Base-by-base conservation (phyloP, 2,113 vertebrate genomes). In the Balaenoptera acutorostrata region DNA sequence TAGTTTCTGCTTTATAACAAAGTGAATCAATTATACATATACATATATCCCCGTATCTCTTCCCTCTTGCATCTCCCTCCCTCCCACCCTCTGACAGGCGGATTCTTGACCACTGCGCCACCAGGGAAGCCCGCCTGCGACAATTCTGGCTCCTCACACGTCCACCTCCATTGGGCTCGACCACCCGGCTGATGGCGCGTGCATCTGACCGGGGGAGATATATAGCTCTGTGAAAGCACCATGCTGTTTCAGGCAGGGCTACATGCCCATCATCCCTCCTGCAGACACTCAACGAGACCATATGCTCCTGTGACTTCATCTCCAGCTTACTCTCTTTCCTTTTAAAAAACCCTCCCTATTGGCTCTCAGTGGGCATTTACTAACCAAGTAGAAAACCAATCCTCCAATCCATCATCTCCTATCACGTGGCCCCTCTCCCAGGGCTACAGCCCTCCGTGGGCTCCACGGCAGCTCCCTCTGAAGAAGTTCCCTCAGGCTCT, bases 121-220 rank as follows among this genome's bases (percentile, higher is more conserved):
- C 49, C 49, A 52, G 49, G 49, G 49, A 52, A 52, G 49, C 49
- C 49, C 5, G 69, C 13, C 29, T n/a, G 61, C 0, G 2, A 59
- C 44, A 41, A 39, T 36, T n/a, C 6, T 14, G 59, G 36, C 44
- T 80, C 27, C 80, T 69, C 68, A 5, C 21, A 39, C 7, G 41
- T 41, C 23, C 55, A 23, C 66, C 57, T n/a, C 8, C 49, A 33
- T 2, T 49, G 82, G 11, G 21, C 5, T 25, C 46, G 57, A 41
- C 39, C 4, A 33, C 36, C 1, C 9, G 46, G 81, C 11, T 10
- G 4, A n/a, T 6, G 71, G 23, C 2, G 17, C 1, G 0, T 5
- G 39, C 57, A 15, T 17, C 83, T 33, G 10, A 3, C 39, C 2
- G 0, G 21, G 52, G 20, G 41, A 64, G 4, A 25, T 29, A 75